Evolutionary conservation across 2,888 invertebrate species (phyloP), one percentile per base, ranked within the genome.

Genomic region (Xestia sexstrigata): DNA sequence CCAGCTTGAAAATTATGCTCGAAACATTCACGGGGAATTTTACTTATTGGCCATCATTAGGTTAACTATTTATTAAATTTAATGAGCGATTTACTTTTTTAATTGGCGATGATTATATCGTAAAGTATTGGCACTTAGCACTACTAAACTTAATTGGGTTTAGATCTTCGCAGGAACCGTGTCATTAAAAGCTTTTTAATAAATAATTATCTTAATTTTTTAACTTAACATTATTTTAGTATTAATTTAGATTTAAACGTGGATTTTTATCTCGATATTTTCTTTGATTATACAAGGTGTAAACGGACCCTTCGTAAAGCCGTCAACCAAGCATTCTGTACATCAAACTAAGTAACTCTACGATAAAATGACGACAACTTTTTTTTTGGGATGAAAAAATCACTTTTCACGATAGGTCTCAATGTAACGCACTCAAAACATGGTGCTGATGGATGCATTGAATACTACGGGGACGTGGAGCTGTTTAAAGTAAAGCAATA

Each of bases 1-100:
- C 91, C 85, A 65, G 82, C 81, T 65, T 65, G 73, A 62, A 91
- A 91, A 93, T 92, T 92, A 90, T 88, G 87, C 81, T 74, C 74
- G 79, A 87, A 88, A 89, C 90, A 90, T 91, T 93, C 91, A 89
- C 86, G 89, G 87, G 83, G 93, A 93, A 93, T 92, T 89, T 92
- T 82, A 90, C 89, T 90, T 91, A 92, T 92, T 91, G 91, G 69
- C 90, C 88, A 85, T 90, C 91, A 91, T 93, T 93, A 92, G 79
- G 82, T 87, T 89, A 81, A 90, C 88, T 92, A 90, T 92, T 91
- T 91, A 90, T 89, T 89, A 87, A 86, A 79, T 89, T 89, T 90
- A 89, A 89, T 81, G 78, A 70, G 42, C 55, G 65, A 74, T 85
- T 85, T 72, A 55, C 63, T 49, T 72, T 62, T 72, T 79, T 83